Evolutionary conservation across 2,888 invertebrate species (phyloP).

Genomic region (Tholera decimalis): DNA sequence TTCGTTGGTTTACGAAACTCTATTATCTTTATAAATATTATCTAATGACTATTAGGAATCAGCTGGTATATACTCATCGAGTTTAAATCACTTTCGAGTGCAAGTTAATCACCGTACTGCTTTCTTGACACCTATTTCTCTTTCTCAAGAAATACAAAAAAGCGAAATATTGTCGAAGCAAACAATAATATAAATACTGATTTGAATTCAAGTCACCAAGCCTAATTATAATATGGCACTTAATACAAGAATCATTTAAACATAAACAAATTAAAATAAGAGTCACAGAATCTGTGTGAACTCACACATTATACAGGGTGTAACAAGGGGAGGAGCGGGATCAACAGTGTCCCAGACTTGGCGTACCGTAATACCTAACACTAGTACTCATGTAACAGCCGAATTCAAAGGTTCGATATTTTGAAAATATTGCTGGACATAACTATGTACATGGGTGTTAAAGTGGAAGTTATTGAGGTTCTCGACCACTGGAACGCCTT

Average conservation of each 20-base stretch:
- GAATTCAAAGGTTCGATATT: too few relatives aligned
- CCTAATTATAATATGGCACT: conserved; percentile 56
- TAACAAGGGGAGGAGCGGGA: too few relatives aligned
- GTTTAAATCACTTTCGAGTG: conserved; percentile 14
- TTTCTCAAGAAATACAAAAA: neutral
- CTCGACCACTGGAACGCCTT: too few relatives aligned
- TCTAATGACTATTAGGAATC: conserved; percentile 33
- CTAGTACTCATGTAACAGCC: too few relatives aligned
- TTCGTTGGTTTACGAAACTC: conserved; percentile 37
- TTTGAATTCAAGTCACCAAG: conserved; percentile 1
- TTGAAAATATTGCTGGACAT: too few relatives aligned
- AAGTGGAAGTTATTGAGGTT: too few relatives aligned
- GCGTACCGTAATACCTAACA: too few relatives aligned
- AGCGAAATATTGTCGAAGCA: neutral
- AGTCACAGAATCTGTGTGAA: conserved; percentile 13
- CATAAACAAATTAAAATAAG: conserved; percentile 46
- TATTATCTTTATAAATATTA: conserved; percentile 9
- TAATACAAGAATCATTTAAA: conserved; percentile 27
- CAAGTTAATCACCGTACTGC: neutral
- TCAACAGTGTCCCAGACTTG: too few relatives aligned
- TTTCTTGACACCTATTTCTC: neutral
- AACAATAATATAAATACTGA: conserved; percentile 3
- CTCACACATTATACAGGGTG: conserved; percentile 5
- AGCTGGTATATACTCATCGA: conserved; percentile 11
- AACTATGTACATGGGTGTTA: too few relatives aligned